phyloP scores from a whole-genome alignment of 2,888 invertebrate genomes.

The Rhamnusium bicolor region DNA sequence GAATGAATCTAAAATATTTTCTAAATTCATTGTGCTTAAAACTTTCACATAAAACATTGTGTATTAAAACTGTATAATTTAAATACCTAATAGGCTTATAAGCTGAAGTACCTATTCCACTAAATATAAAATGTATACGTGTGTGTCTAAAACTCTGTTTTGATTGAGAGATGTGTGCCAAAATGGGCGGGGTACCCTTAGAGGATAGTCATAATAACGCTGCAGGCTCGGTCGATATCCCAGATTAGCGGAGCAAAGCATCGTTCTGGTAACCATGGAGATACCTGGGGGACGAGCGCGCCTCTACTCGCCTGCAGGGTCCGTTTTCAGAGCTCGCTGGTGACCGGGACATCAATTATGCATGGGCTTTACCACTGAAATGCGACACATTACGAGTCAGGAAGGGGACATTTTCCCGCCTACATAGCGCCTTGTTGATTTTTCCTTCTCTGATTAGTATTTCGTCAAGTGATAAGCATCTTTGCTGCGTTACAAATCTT shows the following conservation, averaged over 20 bases:
- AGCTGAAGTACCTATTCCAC: too few species aligned
- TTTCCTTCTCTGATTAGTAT: constrained; percentile 10
- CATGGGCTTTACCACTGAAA: constrained; percentile 28
- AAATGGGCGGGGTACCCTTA: constrained; percentile 16
- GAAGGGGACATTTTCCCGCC: not conserved
- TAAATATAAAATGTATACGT: too few species aligned
- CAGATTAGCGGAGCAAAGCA: constrained; percentile 32
- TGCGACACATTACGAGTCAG: constrained; percentile 16
- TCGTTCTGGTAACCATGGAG: constrained; percentile 22
- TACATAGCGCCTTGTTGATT: not conserved
- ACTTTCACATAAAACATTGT: too few species aligned
- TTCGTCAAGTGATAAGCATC: not conserved
- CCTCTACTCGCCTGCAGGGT: not conserved
- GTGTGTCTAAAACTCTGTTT: not conserved
- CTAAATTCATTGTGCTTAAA: too few species aligned
- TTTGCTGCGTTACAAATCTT: not conserved
- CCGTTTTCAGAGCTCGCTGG: constrained; percentile 15
- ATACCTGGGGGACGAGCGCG: constrained; percentile 5
- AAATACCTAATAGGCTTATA: too few species aligned
- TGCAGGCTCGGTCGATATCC: constrained; percentile 25
- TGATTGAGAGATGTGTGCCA: constrained; percentile 17
- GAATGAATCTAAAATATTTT: too few species aligned
- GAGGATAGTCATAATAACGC: not conserved
- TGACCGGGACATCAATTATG: constrained; percentile 29
- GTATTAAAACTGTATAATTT: too few species aligned